Conservation (phyloP, 2,113 vertebrate species). For the Phalacrocorax pelagicus region DNA sequence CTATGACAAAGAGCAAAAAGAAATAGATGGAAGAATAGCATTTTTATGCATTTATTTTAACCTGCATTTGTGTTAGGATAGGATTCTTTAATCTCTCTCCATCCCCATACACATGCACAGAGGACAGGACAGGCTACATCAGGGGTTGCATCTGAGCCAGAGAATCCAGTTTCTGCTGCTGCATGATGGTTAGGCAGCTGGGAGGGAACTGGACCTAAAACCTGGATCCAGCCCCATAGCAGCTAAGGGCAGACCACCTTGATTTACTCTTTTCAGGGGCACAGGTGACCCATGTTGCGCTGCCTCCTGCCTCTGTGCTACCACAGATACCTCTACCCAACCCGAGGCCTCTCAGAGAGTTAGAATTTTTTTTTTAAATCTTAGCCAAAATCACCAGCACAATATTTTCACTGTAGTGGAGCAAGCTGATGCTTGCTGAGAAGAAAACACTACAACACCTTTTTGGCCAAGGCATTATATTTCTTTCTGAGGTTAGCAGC, state of each 20-base stretch:
- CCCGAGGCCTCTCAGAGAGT: not conserved
- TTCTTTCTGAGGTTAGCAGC: constrained; percentile 82
- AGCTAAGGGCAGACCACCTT: not conserved
- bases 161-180: not conserved
- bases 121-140: not conserved
- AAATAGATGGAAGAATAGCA: not conserved
- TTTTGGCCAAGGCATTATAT: constrained; percentile 76
- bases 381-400: not conserved
- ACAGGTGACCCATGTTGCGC: not conserved
- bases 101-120: not conserved
- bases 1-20: not conserved
- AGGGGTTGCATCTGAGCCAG: not conserved
- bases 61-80: not conserved
- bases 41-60: not conserved
- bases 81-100: not conserved
- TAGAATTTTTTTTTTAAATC: not conserved
- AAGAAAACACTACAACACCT: constrained; percentile 71
- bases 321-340: not conserved
- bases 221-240: not conserved
- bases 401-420: not conserved
- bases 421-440: not conserved
- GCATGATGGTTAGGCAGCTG: not conserved
- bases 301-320: not conserved
- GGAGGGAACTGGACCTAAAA: not conserved
- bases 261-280: not conserved